Evolutionary conservation across 2,113 vertebrate species (phyloP).

Genomic region (Trogon surrucura): DNA sequence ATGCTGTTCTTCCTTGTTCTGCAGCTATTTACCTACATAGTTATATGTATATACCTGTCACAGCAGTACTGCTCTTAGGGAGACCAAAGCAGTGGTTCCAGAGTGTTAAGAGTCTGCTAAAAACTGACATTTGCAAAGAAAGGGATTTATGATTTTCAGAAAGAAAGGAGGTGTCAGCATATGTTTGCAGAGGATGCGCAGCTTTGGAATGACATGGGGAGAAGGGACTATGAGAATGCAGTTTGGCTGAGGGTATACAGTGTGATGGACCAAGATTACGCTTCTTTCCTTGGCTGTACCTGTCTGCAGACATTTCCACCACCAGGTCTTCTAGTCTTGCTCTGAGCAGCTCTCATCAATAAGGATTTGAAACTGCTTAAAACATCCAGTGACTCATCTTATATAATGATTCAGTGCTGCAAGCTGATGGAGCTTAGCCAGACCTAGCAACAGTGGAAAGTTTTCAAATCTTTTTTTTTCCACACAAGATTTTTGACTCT

Average conservation of each 20-base stretch:
- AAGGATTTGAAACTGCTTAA: background rate
- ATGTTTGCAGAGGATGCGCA: background rate
- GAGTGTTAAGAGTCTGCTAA: background rate
- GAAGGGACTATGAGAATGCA: background rate
- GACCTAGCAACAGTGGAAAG: background rate
- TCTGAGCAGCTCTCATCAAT: background rate
- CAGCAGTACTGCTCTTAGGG: background rate
- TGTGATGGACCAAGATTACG: background rate
- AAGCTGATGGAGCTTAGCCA: slow-evolving; percentile 27
- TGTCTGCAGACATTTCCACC: background rate
- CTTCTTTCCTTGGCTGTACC: background rate
- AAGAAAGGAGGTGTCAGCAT: background rate
- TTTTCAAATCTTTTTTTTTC: background rate
- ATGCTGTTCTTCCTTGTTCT: background rate
- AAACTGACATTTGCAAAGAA: background rate
- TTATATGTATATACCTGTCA: background rate
- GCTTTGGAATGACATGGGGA: background rate
- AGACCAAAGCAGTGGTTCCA: background rate
- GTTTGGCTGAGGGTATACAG: background rate
- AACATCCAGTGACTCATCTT: slow-evolving; percentile 1
- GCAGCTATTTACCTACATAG: background rate
- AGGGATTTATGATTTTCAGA: background rate
- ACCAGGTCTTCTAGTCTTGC: background rate
- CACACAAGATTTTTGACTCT: background rate
- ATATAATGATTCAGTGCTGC: background rate